Percentiles rank a stretch among this genome's conserved stretches.
phyloP scores from a whole-genome alignment of 2,888 invertebrate species.

The Sinopyrophorus schimmeli region DNA sequence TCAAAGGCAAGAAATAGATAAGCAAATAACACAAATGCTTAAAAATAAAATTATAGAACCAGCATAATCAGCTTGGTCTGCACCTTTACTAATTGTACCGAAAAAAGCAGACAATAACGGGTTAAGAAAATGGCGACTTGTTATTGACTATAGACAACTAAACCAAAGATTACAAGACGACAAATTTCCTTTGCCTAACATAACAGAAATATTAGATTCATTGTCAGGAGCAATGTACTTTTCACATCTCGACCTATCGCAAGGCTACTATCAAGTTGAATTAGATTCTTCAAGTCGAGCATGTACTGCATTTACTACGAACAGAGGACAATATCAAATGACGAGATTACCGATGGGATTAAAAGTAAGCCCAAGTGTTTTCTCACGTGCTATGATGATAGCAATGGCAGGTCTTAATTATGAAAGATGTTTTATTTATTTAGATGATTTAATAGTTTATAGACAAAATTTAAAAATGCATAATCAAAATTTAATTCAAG shows the following conservation, averaged over 20 bases:
- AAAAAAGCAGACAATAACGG: conserved; percentile 7
- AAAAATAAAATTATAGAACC: conserved; percentile 22
- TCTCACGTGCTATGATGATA: too few relatives aligned
- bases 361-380: conserved; percentile 36
- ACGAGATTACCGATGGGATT: conserved; percentile 23
- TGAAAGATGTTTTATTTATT: conserved; percentile 32
- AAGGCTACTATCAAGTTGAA: too few relatives aligned
- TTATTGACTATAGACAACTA: conserved; percentile 25
- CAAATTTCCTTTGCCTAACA: conserved; percentile 16
- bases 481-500: conserved; percentile 34
- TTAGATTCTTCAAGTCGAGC: too few relatives aligned
- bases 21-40: conserved; percentile 19
- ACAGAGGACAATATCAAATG: conserved; percentile 39
- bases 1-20: conserved; percentile 14
- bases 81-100: conserved; percentile 12
- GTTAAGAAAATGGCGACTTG: conserved; percentile 19
- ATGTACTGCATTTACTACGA: conserved; percentile 38
- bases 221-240: conserved; percentile 12
- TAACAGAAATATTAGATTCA: conserved; percentile 6
- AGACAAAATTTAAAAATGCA: conserved; percentile 30
- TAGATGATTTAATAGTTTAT: conserved; percentile 30
- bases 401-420: conserved; percentile 37
- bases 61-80: conserved; percentile 21
- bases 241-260: conserved; percentile 33
- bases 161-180: conserved; percentile 24